These are phyloP conservation scores for Platycheirus rosarum DNA, from an alignment of 2,888 invertebrate species.

Conservation along the genomic window DNA sequence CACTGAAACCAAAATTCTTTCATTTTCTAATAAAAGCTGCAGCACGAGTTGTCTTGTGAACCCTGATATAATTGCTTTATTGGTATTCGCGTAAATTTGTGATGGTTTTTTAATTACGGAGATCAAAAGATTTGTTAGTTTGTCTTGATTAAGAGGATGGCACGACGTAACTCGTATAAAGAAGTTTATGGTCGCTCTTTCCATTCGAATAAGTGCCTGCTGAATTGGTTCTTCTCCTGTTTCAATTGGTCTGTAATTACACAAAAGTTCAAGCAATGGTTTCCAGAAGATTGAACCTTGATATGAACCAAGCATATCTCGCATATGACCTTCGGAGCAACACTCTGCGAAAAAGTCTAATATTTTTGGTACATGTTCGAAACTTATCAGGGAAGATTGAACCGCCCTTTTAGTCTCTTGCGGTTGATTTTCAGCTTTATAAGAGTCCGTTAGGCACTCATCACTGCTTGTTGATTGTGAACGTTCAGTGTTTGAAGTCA, in stretches of 20 bases:
- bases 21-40: constrained; percentile 93
- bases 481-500: constrained; percentile 69
- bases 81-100: constrained; percentile 59
- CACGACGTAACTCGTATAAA: constrained; percentile 92
- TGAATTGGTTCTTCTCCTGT: constrained; percentile 80
- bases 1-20: constrained; percentile 91
- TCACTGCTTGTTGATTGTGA: constrained; percentile 66
- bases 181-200: constrained; percentile 91
- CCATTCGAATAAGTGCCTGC: constrained; percentile 85
- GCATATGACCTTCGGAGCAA: constrained; percentile 90
- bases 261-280: constrained; percentile 89
- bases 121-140: constrained; percentile 89
- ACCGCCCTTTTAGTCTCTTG: constrained; percentile 63
- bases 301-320: constrained; percentile 93
- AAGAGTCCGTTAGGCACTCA: constrained; percentile 83
- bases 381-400: constrained; percentile 84
- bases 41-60: constrained; percentile 93
- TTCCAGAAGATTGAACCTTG: constrained; percentile 94
- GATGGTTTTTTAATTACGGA: constrained; percentile 78
- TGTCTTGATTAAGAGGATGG: constrained; percentile 92
- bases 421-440: constrained; percentile 81
- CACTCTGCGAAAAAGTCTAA: constrained; percentile 92
- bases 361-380: constrained; percentile 86
- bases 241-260: constrained; percentile 84
- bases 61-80: constrained; percentile 86